Evolutionary conservation across 2,888 invertebrate genomes (phyloP), one percentile per base, ranked within the genome.

Genomic region (Rhamphomyia laevipes): DNA sequence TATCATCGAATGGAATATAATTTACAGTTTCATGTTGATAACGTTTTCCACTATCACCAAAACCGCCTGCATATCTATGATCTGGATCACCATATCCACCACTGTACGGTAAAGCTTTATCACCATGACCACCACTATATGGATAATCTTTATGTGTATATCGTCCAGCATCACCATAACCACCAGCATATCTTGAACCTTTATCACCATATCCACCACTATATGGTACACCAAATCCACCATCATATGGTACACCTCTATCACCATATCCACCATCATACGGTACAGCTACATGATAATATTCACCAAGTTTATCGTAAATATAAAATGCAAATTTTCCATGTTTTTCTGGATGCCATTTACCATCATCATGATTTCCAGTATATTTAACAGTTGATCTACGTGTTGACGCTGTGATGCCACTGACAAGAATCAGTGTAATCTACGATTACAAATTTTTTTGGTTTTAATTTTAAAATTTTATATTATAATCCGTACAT

Each of bases 221-320:
- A 42, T 42, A 42, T 7, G 18, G 17, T 2, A 31, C 38, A n/a
- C 58, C 57, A 62, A 67, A 68, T 61, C 65, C 63, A 37, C 67
- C 68, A 46, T 66, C 61, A 55, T 67, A 67, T 58, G 58, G 61
- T 41, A 67, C 68, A n/a, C 23, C 27, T 56, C 68, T 54, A 50
- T 68, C 67, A 33, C 58, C 57, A 62, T 67, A 68, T 61, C 65
- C 63, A 37, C 67, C 68, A 47, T 66, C 62, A 55, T 67, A 67
- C 57, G 58, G 61, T 41, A 68, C n/a, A 49, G 17, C 12, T 18
- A 12, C 18, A 27, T 42, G 42, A 33, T 58, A 57, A 62, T 68
- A 69, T 62, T 65, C 63, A 38, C 67, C 68, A 47, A 65, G 63
- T 57, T 70, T 61, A 58, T 70, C 70, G 33, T 58, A 67, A 58